Conservation (phyloP, 92 coral and sea anemone species). For the Actinernus sp. region DNA sequence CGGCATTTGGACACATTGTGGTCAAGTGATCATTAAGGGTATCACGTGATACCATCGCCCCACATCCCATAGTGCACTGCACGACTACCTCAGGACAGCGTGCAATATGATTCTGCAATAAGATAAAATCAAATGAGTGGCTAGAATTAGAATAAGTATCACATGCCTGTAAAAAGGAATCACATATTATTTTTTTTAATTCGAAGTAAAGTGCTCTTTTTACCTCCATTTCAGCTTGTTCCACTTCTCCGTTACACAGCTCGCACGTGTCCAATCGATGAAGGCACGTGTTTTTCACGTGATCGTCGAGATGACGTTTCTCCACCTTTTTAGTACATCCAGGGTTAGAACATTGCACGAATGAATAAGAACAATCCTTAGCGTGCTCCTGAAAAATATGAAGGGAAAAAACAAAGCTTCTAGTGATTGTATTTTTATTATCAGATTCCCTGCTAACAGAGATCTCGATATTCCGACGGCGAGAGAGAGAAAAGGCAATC, state of each 20-base stretch:
- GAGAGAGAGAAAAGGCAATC: too few species aligned
- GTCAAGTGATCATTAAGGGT: slow-evolving; percentile 18
- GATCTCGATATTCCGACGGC: too few species aligned
- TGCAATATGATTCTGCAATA: slow-evolving; percentile 22
- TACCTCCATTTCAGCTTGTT: slow-evolving; percentile 35
- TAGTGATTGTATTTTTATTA: too few species aligned
- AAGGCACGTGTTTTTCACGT: slow-evolving; percentile 59
- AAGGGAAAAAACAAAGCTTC: too few species aligned
- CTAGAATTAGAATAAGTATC: too few species aligned
- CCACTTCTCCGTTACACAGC: slow-evolving; percentile 36
- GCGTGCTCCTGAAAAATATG: slow-evolving; percentile 41
- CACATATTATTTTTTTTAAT: background rate
- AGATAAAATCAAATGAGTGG: too few species aligned
- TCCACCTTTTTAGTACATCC: slow-evolving; percentile 56
- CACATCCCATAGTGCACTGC: too few species aligned
- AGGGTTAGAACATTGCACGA: slow-evolving; percentile 52
- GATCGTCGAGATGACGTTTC: slow-evolving; percentile 55
- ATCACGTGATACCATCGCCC: slow-evolving; percentile 4
- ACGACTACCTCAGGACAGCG: slow-evolving; percentile 21
- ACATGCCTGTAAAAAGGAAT: too few species aligned
- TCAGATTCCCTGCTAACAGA: too few species aligned
- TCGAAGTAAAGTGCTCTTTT: background rate
- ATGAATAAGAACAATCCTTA: slow-evolving; percentile 40
- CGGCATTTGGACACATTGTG: slow-evolving; percentile 37
- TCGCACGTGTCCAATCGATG: slow-evolving; percentile 61